Conservation (phyloP, 2,113 vertebrate species). For the Myotis lucifugus region DNA sequence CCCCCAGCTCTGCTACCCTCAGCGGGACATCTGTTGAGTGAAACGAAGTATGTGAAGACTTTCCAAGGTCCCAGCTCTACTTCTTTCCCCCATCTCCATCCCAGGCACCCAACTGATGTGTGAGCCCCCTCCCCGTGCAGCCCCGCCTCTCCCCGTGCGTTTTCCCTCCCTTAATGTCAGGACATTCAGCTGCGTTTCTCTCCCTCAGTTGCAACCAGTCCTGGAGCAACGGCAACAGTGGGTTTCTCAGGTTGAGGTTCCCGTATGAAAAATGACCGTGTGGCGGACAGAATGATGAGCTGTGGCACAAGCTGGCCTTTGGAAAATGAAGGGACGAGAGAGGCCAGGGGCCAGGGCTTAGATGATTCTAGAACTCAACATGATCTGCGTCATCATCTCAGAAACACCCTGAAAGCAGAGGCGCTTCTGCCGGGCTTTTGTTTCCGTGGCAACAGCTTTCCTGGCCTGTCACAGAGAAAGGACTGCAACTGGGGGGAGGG, state of each 20-base stretch:
- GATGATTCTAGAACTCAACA: slow-evolving; percentile 72
- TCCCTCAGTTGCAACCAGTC: neutral
- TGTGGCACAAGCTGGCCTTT: neutral
- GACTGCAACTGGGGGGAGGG: neutral
- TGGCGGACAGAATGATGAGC: neutral
- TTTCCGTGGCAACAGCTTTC: slow-evolving; percentile 85
- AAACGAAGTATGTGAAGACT: neutral
- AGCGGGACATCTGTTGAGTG: neutral
- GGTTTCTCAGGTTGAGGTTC: slow-evolving; percentile 40
- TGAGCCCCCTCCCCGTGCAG: fast-evolving
- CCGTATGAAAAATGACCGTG: slow-evolving; percentile 35
- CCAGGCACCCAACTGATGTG: neutral
- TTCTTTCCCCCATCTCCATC: neutral
- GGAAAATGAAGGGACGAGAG: slow-evolving; percentile 69
- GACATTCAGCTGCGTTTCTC: neutral
- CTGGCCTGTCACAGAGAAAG: slow-evolving; percentile 66
- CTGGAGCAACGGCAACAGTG: neutral
- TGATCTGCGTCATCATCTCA: slow-evolving; percentile 75
- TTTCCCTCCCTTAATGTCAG: neutral
- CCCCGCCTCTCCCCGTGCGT: fast-evolving
- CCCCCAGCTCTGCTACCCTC: neutral
- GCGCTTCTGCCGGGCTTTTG: slow-evolving; percentile 79
- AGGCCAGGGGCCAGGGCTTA: slow-evolving; percentile 72
- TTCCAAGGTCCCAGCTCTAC: neutral
- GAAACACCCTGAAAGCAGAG: slow-evolving; percentile 75